Percentiles rank a stretch among this genome's conserved stretches.
Conservation (phyloP, 92 coral and sea anemone genomes). For the Porites divaricata region DNA sequence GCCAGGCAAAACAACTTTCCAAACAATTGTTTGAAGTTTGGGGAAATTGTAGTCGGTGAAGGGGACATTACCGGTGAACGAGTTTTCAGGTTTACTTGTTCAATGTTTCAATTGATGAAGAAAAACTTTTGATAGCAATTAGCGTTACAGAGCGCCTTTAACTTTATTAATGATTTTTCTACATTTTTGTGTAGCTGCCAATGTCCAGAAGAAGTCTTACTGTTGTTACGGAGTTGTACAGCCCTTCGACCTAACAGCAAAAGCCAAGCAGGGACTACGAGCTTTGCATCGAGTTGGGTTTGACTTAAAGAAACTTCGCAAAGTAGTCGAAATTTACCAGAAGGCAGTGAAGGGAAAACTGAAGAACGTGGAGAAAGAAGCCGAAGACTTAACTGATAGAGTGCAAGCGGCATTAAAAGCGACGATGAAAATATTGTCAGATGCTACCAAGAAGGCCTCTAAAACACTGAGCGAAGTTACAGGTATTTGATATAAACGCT, state of each 20-base stretch:
- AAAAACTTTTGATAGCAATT: too few species aligned
- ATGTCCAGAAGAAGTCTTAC: slow-evolving; percentile 46
- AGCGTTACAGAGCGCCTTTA: too few species aligned
- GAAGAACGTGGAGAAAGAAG: slow-evolving; percentile 52
- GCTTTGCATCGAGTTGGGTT: slow-evolving; percentile 32
- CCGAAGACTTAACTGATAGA: slow-evolving; percentile 48
- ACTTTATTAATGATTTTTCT: too few species aligned
- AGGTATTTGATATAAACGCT: slow-evolving; percentile 30
- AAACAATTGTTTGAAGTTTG: too few species aligned
- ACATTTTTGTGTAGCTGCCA: slow-evolving; percentile 3
- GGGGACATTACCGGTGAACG: too few species aligned
- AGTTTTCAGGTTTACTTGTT: too few species aligned
- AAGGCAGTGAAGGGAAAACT: slow-evolving; percentile 44
- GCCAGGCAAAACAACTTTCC: too few species aligned
- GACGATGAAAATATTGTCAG: slow-evolving; percentile 47
- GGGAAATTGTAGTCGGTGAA: too few species aligned
- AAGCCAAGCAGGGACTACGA: slow-evolving; percentile 46
- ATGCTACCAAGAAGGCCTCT: slow-evolving; percentile 57
- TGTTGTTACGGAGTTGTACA: slow-evolving; percentile 40
- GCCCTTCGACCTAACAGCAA: slow-evolving; percentile 42
- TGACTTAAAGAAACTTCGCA: slow-evolving; percentile 30
- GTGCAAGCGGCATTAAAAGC: slow-evolving; percentile 54
- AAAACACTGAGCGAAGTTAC: slow-evolving; percentile 59
- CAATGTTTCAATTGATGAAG: too few species aligned
- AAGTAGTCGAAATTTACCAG: slow-evolving; percentile 13